Percentiles rank a stretch among this genome's conserved stretches.
phyloP scores from a whole-genome alignment of 2,797 vertebrate genomes.

The Pachyuromys duprasi region DNA sequence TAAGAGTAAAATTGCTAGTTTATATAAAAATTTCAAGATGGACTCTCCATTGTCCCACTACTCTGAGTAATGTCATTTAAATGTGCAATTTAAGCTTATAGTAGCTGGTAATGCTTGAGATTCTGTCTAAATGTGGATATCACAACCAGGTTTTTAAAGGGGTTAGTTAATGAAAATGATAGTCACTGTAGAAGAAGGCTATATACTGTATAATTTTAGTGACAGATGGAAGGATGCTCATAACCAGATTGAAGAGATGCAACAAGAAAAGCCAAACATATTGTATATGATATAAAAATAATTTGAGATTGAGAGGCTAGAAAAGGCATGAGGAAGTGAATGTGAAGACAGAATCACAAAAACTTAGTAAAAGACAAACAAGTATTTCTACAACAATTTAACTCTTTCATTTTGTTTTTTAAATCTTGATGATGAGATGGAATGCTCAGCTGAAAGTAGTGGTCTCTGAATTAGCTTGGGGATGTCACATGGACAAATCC shows the following conservation, averaged over 20 bases:
- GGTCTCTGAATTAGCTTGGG: neutral
- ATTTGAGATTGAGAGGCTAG: neutral
- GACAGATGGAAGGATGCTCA: neutral
- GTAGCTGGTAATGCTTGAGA: neutral
- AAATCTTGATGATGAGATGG: neutral
- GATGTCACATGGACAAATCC: neutral
- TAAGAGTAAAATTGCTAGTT: neutral
- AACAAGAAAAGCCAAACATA: neutral
- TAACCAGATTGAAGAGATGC: neutral
- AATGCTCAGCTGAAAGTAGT: neutral
- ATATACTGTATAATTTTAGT: neutral
- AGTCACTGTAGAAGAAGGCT: neutral
- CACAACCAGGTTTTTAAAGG: neutral
- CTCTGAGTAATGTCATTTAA: neutral
- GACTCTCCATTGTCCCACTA: neutral
- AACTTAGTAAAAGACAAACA: neutral
- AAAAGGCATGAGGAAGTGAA: neutral
- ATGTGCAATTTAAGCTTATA: neutral
- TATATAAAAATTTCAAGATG: neutral
- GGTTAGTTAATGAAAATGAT: neutral
- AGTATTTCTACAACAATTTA: neutral
- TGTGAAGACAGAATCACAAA: neutral
- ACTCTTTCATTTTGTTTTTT: neutral
- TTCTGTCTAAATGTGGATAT: neutral
- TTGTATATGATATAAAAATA: neutral